phyloP scores from a whole-genome alignment of 1,140 invertebrate genomes.

The Drosophila sproati region DNA sequence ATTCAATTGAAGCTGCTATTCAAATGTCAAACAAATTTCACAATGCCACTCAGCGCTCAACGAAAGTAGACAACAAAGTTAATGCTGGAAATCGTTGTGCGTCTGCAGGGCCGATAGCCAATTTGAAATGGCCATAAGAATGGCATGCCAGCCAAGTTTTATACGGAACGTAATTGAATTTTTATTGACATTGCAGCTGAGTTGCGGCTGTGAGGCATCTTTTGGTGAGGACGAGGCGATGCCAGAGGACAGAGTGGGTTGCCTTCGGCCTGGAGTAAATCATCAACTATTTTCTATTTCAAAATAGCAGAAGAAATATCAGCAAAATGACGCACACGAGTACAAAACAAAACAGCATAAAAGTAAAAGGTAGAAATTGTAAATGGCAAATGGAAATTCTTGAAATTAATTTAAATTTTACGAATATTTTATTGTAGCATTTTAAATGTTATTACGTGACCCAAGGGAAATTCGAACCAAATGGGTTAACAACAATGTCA shows the following conservation, averaged over 20 bases:
- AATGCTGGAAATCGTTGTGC: slow-evolving; percentile 45
- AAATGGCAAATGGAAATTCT: slow-evolving; percentile 42
- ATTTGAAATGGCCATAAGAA: slow-evolving; percentile 73
- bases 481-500: neutral
- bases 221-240: neutral
- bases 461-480: too few relatives aligned
- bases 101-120: slow-evolving; percentile 41
- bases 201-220: slow-evolving; percentile 2
- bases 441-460: slow-evolving; percentile 1
- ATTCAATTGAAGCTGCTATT: slow-evolving; percentile 50
- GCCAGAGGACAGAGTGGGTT: neutral
- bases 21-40: slow-evolving; percentile 69
- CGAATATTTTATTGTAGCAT: slow-evolving; percentile 21
- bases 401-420: slow-evolving; percentile 65
- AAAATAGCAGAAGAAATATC: slow-evolving; percentile 11
- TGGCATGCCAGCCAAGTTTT: slow-evolving; percentile 51
- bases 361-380: slow-evolving; percentile 28
- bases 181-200: slow-evolving; percentile 74
- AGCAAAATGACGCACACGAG: slow-evolving; percentile 25
- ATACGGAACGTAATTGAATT: slow-evolving; percentile 75
- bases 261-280: slow-evolving; percentile 16
- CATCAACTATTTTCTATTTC: slow-evolving; percentile 20
- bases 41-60: slow-evolving; percentile 40
- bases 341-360: slow-evolving; percentile 5
- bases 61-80: slow-evolving; percentile 59